Conservation (phyloP, 2,797 vertebrate genomes). For the Gambusia yucatana region DNA sequence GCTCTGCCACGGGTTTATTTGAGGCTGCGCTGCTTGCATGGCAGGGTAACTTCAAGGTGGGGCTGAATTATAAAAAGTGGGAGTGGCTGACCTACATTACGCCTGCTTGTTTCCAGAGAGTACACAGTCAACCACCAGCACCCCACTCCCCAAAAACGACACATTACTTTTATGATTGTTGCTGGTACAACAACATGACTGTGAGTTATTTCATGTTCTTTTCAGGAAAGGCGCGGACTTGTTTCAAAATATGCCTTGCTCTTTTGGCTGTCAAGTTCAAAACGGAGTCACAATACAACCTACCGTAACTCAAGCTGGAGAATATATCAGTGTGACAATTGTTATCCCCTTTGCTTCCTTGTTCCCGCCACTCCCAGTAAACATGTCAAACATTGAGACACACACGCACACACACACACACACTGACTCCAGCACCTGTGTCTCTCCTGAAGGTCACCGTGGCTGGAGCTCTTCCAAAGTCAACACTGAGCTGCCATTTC, state of each 20-base stretch:
- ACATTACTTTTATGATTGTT: constrained; percentile 23
- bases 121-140: background rate
- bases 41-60: constrained; percentile 36
- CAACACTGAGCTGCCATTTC: constrained; percentile 51
- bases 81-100: constrained; percentile 81
- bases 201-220: background rate
- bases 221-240: background rate
- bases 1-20: constrained; percentile 66
- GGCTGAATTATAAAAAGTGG: constrained; percentile 43
- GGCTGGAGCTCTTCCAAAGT: constrained; percentile 60
- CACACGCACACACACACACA: background rate
- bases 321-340: constrained; percentile 8
- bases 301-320: background rate
- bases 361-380: constrained; percentile 46
- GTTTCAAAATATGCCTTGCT: background rate
- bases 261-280: background rate
- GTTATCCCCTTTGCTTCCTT: constrained; percentile 40
- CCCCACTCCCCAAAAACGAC: constrained; percentile 24
- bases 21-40: constrained; percentile 55
- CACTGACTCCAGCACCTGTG: constrained; percentile 43
- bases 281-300: background rate
- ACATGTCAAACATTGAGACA: constrained; percentile 12
- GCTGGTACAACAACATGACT: background rate
- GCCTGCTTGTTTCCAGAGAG: constrained; percentile 30
- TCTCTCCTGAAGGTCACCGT: constrained; percentile 60